Evolutionary conservation across 1,140 invertebrate species (phyloP).

Genomic region (Tenebrio molitor): DNA sequence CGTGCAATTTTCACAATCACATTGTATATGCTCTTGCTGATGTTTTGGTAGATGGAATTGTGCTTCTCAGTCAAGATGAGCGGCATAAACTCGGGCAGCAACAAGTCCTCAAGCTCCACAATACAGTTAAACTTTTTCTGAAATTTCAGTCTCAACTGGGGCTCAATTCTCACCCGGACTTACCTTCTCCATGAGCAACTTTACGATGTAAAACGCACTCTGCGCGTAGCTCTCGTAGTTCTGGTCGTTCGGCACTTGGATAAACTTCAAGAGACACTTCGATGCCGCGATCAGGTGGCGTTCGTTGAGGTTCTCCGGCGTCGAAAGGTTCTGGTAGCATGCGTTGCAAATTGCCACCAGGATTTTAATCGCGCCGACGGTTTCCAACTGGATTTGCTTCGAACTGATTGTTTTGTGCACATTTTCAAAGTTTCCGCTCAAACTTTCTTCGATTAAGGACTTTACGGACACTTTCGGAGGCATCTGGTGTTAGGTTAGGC

Average conservation of each 20-base stretch:
- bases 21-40: not conserved
- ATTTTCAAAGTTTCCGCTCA: not conserved
- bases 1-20: not conserved
- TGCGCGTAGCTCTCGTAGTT: not conserved
- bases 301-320: constrained; percentile 12
- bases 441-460: not conserved
- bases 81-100: constrained; percentile 12
- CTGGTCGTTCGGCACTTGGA: not conserved
- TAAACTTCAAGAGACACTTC: not conserved
- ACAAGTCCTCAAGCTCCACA: not conserved
- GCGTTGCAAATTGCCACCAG: not conserved
- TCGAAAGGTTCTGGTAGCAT: not conserved
- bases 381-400: not conserved
- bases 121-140: not conserved
- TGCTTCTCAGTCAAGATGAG: constrained; percentile 5
- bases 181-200: constrained; percentile 23
- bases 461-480: not conserved
- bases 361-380: not conserved
- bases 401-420: not conserved
- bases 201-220: constrained; percentile 4
- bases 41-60: not conserved
- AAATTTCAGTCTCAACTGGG: too few species aligned
- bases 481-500: not conserved
- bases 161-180: too few species aligned
- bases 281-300: not conserved